These are phyloP conservation scores for Microctenopoma steveboyesi DNA, from an alignment of 2,797 vertebrate species.

Conservation along the genomic window DNA sequence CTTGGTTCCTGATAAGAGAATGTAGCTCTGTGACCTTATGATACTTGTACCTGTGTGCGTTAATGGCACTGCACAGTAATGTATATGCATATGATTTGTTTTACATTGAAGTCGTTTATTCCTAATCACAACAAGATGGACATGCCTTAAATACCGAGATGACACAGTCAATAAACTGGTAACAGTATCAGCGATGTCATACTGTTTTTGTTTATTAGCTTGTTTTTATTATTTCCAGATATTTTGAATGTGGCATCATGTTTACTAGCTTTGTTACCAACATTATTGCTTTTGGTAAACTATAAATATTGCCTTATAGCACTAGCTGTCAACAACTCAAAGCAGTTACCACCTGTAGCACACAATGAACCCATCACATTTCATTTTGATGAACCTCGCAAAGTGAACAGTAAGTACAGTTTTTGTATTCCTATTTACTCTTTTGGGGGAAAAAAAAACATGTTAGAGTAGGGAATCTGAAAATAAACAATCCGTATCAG, in stretches of 20 bases:
- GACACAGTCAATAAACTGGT: constrained; percentile 18
- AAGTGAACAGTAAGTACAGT: not conserved
- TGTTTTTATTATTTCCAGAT: too few species aligned
- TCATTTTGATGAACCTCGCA: not conserved
- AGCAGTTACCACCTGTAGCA: constrained; percentile 5
- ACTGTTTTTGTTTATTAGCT: too few species aligned
- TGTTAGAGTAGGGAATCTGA: not conserved
- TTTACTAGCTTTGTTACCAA: too few species aligned
- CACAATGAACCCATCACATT: not conserved
- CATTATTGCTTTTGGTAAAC: too few species aligned
- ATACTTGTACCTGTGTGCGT: constrained; percentile 16
- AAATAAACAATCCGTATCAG: too few species aligned
- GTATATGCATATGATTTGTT: constrained; percentile 32
- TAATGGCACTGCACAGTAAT: not conserved
- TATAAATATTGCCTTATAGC: too few species aligned
- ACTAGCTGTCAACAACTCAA: not conserved
- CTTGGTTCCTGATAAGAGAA: constrained; percentile 48
- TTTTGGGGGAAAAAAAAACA: too few species aligned
- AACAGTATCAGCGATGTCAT: not conserved
- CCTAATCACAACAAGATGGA: constrained; percentile 33
- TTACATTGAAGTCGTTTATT: constrained; percentile 37
- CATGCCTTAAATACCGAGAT: constrained; percentile 9
- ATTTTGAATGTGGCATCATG: too few species aligned
- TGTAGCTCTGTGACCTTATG: constrained; percentile 32
- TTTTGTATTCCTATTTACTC: too few species aligned